Conservation (phyloP, 2,797 vertebrate species). For the Gymnodraco acuticeps region DNA sequence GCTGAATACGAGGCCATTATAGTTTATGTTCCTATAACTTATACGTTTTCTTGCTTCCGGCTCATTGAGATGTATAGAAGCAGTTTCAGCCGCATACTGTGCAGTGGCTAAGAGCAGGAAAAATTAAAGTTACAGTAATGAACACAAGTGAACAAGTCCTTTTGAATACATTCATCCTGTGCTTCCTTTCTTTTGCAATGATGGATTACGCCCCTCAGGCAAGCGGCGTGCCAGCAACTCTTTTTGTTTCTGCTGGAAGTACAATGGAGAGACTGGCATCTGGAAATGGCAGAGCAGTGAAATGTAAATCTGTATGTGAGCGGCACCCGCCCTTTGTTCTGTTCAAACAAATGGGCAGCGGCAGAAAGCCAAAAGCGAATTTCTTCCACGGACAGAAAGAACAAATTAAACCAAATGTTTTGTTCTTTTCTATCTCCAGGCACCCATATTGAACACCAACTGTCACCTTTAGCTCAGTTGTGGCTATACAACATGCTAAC, state of each 20-base stretch:
- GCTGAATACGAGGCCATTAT: background rate
- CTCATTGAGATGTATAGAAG: conserved; percentile 9
- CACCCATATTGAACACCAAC: conserved; percentile 45
- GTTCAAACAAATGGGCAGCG: conserved; percentile 69
- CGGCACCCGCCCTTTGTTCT: conserved; percentile 69
- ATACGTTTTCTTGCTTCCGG: conserved; percentile 1
- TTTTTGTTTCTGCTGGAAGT: conserved; percentile 68
- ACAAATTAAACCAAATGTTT: conserved; percentile 67
- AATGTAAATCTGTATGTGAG: conserved; percentile 73
- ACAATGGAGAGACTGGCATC: conserved; percentile 73
- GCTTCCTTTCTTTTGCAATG: conserved; percentile 68
- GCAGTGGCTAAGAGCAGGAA: conserved; percentile 45
- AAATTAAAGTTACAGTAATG: conserved; percentile 67
- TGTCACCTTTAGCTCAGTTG: conserved; percentile 40
- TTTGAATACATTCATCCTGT: conserved; percentile 67
- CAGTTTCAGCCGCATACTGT: conserved; percentile 25
- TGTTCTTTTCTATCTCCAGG: conserved; percentile 49
- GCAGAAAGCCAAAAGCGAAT: conserved; percentile 59
- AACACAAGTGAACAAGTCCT: conserved; percentile 64
- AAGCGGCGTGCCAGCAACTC: conserved; percentile 64
- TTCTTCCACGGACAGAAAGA: conserved; percentile 40
- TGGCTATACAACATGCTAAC: conserved; percentile 44
- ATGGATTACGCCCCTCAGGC: conserved; percentile 77
- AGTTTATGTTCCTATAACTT: conserved; percentile 6
- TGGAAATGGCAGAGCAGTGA: conserved; percentile 72